Evolutionary conservation across 2,113 vertebrate genomes (phyloP).

Genomic region (Crotalus helleri): DNA sequence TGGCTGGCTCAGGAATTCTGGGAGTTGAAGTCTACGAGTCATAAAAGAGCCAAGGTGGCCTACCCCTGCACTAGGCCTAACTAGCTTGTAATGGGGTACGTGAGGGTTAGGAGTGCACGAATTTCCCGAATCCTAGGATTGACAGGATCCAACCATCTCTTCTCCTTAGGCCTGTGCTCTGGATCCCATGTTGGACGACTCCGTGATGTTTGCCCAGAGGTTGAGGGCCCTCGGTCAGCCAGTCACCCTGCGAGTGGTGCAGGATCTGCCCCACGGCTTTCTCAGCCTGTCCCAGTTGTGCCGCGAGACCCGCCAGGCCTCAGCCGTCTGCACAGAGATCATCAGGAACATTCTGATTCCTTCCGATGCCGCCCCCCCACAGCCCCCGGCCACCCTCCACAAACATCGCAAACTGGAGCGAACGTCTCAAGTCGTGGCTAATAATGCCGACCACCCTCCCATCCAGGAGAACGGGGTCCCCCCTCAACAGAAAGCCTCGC

Average conservation of each 20-base stretch:
- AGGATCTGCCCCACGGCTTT: conserved; percentile 90
- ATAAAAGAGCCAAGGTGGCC: no score
- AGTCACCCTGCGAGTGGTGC: conserved; percentile 82
- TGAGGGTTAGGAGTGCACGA: not conserved
- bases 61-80: no score
- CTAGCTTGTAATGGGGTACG: not conserved
- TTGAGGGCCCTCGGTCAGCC: conserved; percentile 74
- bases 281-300: conserved; percentile 85
- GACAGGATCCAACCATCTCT: not conserved
- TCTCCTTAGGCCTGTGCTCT: conserved; percentile 80
- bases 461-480: not conserved
- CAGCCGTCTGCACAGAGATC: conserved; percentile 75
- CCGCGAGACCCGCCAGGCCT: conserved; percentile 79
- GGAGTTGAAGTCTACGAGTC: no score
- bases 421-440: conserved; percentile 12
- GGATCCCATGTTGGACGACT: conserved; percentile 91
- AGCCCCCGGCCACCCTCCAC: conserved; percentile 49
- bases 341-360: conserved; percentile 74
- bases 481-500: not conserved
- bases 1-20: no score
- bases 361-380: fast-evolving
- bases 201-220: conserved; percentile 87
- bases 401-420: conserved; percentile 78
- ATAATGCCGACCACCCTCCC: not conserved
- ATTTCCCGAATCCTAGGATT: not conserved